Evolutionary conservation across 2,888 invertebrate species (phyloP).

Genomic region (Smittia aterrima): DNA sequence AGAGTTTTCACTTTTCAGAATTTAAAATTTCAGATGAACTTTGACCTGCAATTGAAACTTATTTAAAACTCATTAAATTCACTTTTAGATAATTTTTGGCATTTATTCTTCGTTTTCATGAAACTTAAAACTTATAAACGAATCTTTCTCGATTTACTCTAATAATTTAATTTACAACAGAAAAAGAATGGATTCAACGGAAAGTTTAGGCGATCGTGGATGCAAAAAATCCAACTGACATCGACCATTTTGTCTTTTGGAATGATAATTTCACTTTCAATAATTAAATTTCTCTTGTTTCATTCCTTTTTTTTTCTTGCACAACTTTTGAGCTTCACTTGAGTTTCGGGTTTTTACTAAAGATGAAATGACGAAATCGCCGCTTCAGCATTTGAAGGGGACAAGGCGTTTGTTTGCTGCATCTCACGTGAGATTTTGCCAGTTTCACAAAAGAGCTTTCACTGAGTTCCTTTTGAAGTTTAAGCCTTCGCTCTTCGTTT

Average conservation of each 20-base stretch:
- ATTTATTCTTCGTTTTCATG: not conserved
- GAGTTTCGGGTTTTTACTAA: not conserved
- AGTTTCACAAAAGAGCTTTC: not conserved
- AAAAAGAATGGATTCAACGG: not conserved
- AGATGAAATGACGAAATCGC: not conserved
- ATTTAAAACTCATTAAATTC: too few relatives aligned
- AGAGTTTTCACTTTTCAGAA: too few relatives aligned
- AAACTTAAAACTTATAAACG: too few relatives aligned
- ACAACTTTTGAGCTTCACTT: not conserved
- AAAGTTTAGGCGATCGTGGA: not conserved
- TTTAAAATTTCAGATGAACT: too few relatives aligned
- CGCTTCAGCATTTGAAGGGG: not conserved
- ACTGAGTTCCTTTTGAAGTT: not conserved
- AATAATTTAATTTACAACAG: too few relatives aligned
- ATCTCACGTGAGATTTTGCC: not conserved
- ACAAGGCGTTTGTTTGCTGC: not conserved
- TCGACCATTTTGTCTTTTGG: not conserved
- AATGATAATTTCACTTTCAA: conserved; percentile 8
- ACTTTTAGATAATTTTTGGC: not conserved
- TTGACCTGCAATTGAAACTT: too few relatives aligned
- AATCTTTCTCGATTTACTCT: too few relatives aligned
- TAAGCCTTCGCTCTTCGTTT: not conserved
- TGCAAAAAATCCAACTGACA: not conserved
- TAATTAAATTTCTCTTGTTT: not conserved
- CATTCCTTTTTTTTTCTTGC: not conserved